Evolutionary conservation across 1,140 invertebrate species (phyloP), one percentile per base, ranked within the genome.

Genomic region (Rhopalosiphum padi): DNA sequence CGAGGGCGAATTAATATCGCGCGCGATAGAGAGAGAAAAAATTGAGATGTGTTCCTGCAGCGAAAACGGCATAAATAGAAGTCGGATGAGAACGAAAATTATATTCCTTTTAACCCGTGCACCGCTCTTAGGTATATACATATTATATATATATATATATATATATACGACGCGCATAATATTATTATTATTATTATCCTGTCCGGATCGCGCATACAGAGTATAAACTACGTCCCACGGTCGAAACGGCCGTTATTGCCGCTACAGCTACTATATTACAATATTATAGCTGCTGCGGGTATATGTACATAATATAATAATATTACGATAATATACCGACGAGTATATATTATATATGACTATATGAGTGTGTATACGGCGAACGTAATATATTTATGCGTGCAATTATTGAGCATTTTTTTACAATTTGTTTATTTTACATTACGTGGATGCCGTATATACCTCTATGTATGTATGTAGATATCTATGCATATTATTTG

Each of bases 141-240:
- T 30, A 30, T 25, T 25, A 23, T 85, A 41, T 85, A 83, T 18
- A 30, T 25, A 23, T 85, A 41, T 85, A 83, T 18, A 30, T 30
- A 43, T 60, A 68, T 30, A 85, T 37, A 30, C 41, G 41, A 43
- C 23, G 43, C 18, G 43, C n/a, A 77, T 77, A 68, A 68, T 68
- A 68, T 68, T 68, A 68, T n/a, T 68, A 77, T 85, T 60, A 60
- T 68, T 43, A 85, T 25, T 85, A 86, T 86, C 85, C 41, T 86
- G 85, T 86, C 85, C 4, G 85, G 43, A 86, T 43, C 43, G 85
- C 85, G 11, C 43, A n/a, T 43, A 83, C 82, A 83, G n/a, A 83
- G 37, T 30, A 85, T 46, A 86, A 86, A 46, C 85, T 46, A 86
- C 85, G 25, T 86, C 85, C 85, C 85, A 86, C 85, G 85, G 85